Evolutionary conservation across 1,140 invertebrate genomes (phyloP).

Genomic region (Scaptomyza graminum): DNA sequence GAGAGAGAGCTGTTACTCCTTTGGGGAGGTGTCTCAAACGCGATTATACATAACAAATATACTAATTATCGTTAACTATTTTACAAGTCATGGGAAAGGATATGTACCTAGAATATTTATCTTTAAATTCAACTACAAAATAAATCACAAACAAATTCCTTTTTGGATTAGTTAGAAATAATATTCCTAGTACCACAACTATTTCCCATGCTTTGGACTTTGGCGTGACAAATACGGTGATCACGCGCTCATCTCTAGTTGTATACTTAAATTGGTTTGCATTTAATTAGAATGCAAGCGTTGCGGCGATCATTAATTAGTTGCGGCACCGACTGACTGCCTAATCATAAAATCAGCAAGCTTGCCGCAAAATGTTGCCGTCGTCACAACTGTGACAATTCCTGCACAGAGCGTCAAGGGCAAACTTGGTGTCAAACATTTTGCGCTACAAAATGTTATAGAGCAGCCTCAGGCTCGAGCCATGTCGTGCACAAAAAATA

Average conservation of each 20-base stretch:
- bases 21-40: neutral
- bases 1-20: neutral
- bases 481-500: conserved; percentile 64
- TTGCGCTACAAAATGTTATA: conserved; percentile 39
- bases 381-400: conserved; percentile 55
- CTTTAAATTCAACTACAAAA: too few relatives aligned
- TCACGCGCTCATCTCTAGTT: conserved; percentile 43
- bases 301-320: conserved; percentile 71
- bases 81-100: too few relatives aligned
- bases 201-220: neutral
- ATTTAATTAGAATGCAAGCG: conserved; percentile 71
- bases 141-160: too few relatives aligned
- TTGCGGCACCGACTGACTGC: conserved; percentile 41
- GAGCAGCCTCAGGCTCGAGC: conserved; percentile 36
- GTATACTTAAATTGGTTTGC: conserved; percentile 41
- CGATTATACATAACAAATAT: too few relatives aligned
- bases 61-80: neutral
- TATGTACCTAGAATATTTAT: too few relatives aligned
- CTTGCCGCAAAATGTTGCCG: conserved; percentile 55
- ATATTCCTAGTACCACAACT: too few relatives aligned
- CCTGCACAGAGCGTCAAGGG: conserved; percentile 46
- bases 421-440: conserved; percentile 47
- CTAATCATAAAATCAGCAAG: conserved; percentile 61
- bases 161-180: too few relatives aligned
- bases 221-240: conserved; percentile 2